These are phyloP conservation scores for Hypsibius dujardini DNA, from an alignment of 1,140 invertebrate genomes.

Conservation along the genomic window DNA sequence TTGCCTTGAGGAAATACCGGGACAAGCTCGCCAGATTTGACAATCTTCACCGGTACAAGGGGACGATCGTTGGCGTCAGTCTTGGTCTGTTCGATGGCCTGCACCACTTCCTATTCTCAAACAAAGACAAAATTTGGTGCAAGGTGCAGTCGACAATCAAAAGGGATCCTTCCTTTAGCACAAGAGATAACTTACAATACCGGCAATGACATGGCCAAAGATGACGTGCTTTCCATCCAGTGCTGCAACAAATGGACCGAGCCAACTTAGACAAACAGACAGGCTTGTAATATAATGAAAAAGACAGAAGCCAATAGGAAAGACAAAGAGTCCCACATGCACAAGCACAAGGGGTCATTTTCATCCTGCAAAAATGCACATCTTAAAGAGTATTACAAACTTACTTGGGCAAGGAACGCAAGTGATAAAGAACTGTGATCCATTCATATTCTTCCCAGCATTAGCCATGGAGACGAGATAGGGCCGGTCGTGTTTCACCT, in stretches of 20 bases:
- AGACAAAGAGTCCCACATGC: too few relatives aligned
- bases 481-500: constrained; percentile 65
- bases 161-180: background rate
- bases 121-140: background rate
- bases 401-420: constrained; percentile 36
- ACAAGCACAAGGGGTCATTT: too few relatives aligned
- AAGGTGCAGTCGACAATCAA: background rate
- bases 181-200: constrained; percentile 23
- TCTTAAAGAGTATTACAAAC: too few relatives aligned
- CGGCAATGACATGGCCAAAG: constrained; percentile 43
- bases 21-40: constrained; percentile 11
- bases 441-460: constrained; percentile 41
- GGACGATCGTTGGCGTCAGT: background rate
- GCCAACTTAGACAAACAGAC: too few relatives aligned
- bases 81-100: background rate
- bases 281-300: too few relatives aligned
- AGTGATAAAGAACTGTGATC: constrained; percentile 51
- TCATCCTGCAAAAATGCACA: too few relatives aligned
- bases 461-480: constrained; percentile 42
- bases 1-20: constrained; percentile 6
- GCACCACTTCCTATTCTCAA: background rate
- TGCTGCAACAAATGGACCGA: constrained; percentile 16
- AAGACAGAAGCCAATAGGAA: too few relatives aligned
- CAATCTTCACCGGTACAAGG: background rate
- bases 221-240: constrained; percentile 38